Evolutionary conservation across 2,113 vertebrate species (phyloP), one percentile per base, ranked within the genome.

Genomic region (Polypterus bichir): DNA sequence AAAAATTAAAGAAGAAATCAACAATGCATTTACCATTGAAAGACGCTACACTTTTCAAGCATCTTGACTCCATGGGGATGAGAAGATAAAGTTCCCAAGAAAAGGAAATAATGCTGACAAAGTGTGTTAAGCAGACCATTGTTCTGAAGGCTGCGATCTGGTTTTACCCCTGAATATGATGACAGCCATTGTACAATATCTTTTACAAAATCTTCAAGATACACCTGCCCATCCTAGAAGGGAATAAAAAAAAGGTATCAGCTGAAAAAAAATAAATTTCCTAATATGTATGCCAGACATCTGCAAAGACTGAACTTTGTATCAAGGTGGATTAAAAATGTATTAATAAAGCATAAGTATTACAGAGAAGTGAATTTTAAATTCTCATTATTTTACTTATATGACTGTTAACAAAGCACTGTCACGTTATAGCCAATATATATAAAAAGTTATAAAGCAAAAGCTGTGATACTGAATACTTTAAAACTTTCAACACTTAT

Each of bases 61-160:
- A 96, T 89, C 86, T 97, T 98, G 68, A 97, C 92, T 65, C 94
- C 95, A 64, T 92, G 87, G 46, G 91, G 91, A 68, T 98, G 88
- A 65, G 92, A 91, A 64, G 94, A 98, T n/a, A 98, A 89, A 4
- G 94, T 91, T 73, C 95, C 93, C 70, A 97, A 87, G 82, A 97
- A 93, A 56, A 98, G 85, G 73, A 97, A 97, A 86, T 98, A 98
- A 86, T 97, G 90, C 80, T 97, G 94, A 83, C 94, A 94, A 69
- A 97, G 90, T 2, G 93, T 97, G 72, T 85, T 95, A 71, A 97
- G 80, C 66, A 98, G 83, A 11, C 94, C 92, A 57, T 97, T 98
- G 69, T 89, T 97, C 68, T 97, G 93, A 67, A 98, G 87, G 70
- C 89, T 91, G 67, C 91, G 88, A 74, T 98, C 94, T 0, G 92